Evolutionary conservation across 1,140 invertebrate species (phyloP).

Genomic region (Drosophila auraria): DNA sequence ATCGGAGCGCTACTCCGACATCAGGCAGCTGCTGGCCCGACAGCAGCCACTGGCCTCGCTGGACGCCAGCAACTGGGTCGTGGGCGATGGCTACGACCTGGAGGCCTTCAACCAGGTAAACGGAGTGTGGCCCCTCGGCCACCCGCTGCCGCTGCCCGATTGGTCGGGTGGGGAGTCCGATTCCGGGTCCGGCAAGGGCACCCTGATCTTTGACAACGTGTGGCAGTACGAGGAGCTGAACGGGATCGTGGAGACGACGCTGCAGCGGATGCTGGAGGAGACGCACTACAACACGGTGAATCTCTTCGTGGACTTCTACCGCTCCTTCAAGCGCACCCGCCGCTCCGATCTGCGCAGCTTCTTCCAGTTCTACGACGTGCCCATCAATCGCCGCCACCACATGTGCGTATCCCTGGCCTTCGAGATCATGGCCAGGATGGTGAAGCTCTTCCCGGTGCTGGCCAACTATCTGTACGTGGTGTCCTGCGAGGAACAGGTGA

Average conservation of each 20-base stretch:
- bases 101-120: slow-evolving; percentile 85
- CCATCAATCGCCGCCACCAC: slow-evolving; percentile 91
- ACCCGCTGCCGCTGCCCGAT: slow-evolving; percentile 89
- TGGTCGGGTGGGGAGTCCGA: slow-evolving; percentile 86
- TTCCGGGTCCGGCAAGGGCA: slow-evolving; percentile 75
- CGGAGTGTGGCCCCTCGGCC: slow-evolving; percentile 87
- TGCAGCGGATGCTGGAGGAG: slow-evolving; percentile 91
- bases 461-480: slow-evolving; percentile 89
- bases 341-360: slow-evolving; percentile 88
- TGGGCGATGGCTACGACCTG: slow-evolving; percentile 83
- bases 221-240: slow-evolving; percentile 93
- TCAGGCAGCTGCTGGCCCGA: slow-evolving; percentile 70
- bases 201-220: slow-evolving; percentile 86
- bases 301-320: slow-evolving; percentile 93
- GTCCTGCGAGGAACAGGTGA: slow-evolving; percentile 95
- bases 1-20: slow-evolving; percentile 79
- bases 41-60: slow-evolving; percentile 45
- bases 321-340: slow-evolving; percentile 88
- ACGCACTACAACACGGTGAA: slow-evolving; percentile 95
- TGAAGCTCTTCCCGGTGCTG: slow-evolving; percentile 88
- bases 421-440: slow-evolving; percentile 89
- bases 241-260: slow-evolving; percentile 90
- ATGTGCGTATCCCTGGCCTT: slow-evolving; percentile 95
- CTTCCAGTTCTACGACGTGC: slow-evolving; percentile 91
- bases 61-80: slow-evolving; percentile 52